These are phyloP conservation scores for Flexamia atlantica DNA, from an alignment of 2,888 invertebrate genomes.

Conservation along the genomic window DNA sequence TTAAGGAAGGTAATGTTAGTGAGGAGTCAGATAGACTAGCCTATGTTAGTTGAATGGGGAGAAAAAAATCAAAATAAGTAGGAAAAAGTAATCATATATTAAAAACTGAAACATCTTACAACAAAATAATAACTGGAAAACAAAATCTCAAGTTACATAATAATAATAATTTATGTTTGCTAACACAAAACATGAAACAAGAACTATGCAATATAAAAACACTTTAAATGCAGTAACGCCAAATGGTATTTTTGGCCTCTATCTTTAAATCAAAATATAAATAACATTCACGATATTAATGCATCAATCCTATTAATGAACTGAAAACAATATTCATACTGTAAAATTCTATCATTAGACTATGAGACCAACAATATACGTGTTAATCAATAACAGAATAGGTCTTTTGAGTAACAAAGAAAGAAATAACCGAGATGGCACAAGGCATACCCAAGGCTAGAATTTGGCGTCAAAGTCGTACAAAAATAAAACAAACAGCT, in stretches of 20 bases:
- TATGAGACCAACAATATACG: conserved; percentile 59
- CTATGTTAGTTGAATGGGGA: conserved; percentile 61
- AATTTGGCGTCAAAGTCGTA: conserved; percentile 55
- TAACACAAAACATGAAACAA: conserved; percentile 62
- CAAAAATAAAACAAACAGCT: conserved; percentile 48
- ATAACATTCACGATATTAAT: conserved; percentile 31
- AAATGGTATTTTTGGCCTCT: conserved; percentile 54
- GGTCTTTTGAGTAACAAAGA: conserved; percentile 58
- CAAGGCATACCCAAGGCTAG: conserved; percentile 50
- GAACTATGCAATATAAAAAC: conserved; percentile 57
- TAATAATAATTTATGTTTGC: conserved; percentile 64
- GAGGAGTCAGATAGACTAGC: conserved; percentile 63
- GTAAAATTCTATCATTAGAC: conserved; percentile 56
- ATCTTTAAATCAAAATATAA: conserved; percentile 48
- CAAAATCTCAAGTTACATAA: conserved; percentile 63
- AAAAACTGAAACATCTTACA: conserved; percentile 65
- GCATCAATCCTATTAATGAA: conserved; percentile 43
- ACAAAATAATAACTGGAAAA: conserved; percentile 65
- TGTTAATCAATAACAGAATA: conserved; percentile 47
- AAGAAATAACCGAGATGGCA: conserved; percentile 51
- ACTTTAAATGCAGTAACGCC: conserved; percentile 51
- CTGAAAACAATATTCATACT: conserved; percentile 54
- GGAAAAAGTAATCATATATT: conserved; percentile 65
- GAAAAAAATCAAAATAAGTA: conserved; percentile 56
- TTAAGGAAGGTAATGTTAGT: conserved; percentile 62